Evolutionary conservation across 35 echinoderm and acorn worm genomes (phyloP).

Genomic region (Acanthaster planci): DNA sequence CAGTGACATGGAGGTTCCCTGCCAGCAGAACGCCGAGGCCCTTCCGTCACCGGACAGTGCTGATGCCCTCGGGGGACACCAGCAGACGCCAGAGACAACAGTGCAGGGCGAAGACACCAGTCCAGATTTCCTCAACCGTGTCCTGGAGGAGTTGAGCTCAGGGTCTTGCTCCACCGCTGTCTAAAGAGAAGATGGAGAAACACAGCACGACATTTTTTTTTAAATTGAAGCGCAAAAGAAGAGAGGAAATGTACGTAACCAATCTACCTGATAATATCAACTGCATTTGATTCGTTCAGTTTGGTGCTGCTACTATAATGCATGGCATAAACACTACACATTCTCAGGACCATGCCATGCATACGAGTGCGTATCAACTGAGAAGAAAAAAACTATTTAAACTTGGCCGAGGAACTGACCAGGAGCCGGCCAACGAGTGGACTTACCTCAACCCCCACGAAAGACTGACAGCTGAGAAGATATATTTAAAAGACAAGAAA

Average conservation of each 20-base stretch:
- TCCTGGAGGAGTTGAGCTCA: slow-evolving; percentile 19
- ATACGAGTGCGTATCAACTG: too few relatives aligned
- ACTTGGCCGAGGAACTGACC: not conserved
- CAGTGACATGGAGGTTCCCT: not conserved
- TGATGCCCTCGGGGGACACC: too few relatives aligned
- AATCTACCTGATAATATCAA: too few relatives aligned
- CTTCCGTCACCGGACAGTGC: too few relatives aligned
- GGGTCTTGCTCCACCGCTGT: not conserved
- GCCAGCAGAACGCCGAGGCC: not conserved
- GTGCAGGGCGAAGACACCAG: slow-evolving; percentile 2
- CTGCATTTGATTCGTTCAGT: too few relatives aligned
- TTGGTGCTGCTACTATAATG: not conserved
- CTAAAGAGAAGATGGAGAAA: not conserved
- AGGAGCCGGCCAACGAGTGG: not conserved
- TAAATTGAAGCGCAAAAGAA: too few relatives aligned
- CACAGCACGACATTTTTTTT: too few relatives aligned
- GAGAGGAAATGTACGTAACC: too few relatives aligned
- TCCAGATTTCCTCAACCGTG: slow-evolving; percentile 14
- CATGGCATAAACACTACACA: not conserved
- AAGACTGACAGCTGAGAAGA: not conserved
- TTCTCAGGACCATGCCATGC: not conserved
- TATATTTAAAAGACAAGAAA: not conserved
- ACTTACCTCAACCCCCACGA: not conserved
- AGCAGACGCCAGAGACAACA: not conserved
- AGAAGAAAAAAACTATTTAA: not conserved